Evolutionary conservation across 1,140 invertebrate genomes (phyloP), one percentile per base, ranked within the genome.

Genomic region (Diuraphis noxia): DNA sequence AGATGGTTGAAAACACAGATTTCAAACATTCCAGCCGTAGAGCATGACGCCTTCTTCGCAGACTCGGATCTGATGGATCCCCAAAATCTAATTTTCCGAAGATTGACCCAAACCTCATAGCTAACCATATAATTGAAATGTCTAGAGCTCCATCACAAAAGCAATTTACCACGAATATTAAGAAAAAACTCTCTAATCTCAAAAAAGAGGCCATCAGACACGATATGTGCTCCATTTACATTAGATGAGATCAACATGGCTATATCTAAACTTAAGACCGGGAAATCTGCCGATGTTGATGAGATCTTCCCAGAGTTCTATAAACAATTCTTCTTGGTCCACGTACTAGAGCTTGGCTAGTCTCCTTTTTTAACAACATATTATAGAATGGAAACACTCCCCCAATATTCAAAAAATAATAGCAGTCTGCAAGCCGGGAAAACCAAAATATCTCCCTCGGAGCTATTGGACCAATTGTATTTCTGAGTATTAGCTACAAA

Each of bases 281-380:
- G 82, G 40, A 84, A 46, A 84, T 30, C 82, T 43, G 82, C 82
- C 23, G 41, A 9, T n/a, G 25, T 46, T n/a, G 41, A 46, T 84
- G 41, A 46, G 40, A 46, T 84, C 30, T 84, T 84, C 41, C 82
- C 82, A 2, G 82, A 84, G 30, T 84, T 84, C 19, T 84, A 43
- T 13, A 84, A 84, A 46, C 82, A 84, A 40, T 84, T 84, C n/a
- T n/a, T n/a, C n/a, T n/a, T 43, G 82, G 82, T 6, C 82, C 41
- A 43, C 30, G 40, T 10, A 46, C 82, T 43, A 43, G 40, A 46
- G 30, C 40, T 41, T 84, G 40, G 82, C 23, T 84, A 46, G 40
- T 43, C 40, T 43, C 40, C 30, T 84, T 46, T 34, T 84, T 84
- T 46, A 84, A 46, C 30, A 46, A 84, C 30, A 43, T 84, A 2